Conservation (phyloP, 2,113 vertebrate species). For the Gorsachius goisagi region DNA sequence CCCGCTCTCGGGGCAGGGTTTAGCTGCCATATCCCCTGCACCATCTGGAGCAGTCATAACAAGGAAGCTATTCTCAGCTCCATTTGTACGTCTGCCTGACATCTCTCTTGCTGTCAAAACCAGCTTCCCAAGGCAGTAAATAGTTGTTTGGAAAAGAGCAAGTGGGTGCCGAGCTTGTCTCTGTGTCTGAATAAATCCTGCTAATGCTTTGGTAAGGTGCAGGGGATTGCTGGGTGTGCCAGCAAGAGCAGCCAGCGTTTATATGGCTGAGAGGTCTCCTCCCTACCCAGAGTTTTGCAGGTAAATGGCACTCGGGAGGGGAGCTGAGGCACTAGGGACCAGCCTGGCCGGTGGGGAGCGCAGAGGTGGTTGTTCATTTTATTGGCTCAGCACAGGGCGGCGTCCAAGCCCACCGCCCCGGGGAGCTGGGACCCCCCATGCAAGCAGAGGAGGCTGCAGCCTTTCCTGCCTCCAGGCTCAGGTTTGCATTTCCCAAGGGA, state of each 20-base stretch:
- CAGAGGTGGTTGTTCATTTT: not conserved
- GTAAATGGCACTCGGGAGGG: not conserved
- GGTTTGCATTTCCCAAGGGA: not conserved
- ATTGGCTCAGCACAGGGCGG: not conserved
- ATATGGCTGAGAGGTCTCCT: not conserved
- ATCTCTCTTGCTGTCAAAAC: constrained; percentile 39
- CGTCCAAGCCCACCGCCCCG: rapidly evolving
- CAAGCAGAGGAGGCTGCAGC: not conserved
- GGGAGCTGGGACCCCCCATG: not conserved
- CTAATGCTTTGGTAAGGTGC: not conserved
- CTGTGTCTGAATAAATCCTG: not conserved
- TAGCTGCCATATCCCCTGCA: not conserved
- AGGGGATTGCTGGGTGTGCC: not conserved
- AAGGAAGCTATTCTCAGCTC: constrained; percentile 38
- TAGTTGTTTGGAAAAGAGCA: constrained; percentile 51
- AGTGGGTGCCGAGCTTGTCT: constrained; percentile 44
- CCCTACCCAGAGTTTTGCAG: not conserved
- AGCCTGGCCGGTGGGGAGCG: not conserved
- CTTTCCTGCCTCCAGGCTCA: not conserved
- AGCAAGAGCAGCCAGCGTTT: not conserved
- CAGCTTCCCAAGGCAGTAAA: constrained; percentile 35
- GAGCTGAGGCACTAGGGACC: not conserved
- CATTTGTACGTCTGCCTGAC: constrained; percentile 1
- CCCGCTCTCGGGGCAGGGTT: rapidly evolving
- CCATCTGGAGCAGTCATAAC: constrained; percentile 15